Evolutionary conservation across 2,113 vertebrate species (phyloP).

Genomic region (Gallinago jamesoni): DNA sequence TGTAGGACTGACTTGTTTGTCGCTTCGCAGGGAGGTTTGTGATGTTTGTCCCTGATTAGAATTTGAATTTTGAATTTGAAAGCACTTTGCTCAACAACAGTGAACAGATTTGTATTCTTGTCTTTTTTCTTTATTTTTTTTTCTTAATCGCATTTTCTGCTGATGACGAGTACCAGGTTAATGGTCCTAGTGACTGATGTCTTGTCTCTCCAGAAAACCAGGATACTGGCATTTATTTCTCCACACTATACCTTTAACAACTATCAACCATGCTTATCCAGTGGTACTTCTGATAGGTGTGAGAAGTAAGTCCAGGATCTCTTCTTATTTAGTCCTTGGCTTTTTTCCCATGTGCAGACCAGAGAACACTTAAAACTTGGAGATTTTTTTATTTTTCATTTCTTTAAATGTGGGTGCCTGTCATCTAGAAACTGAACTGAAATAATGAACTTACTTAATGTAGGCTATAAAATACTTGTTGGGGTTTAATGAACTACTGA

Average conservation of each 20-base stretch:
- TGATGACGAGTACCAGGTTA: neutral
- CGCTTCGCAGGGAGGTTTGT: neutral
- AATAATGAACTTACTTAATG: neutral
- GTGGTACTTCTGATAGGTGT: neutral
- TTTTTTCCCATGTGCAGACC: neutral
- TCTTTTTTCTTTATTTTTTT: neutral
- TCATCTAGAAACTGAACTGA: neutral
- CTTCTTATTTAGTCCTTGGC: neutral
- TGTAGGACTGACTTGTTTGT: neutral
- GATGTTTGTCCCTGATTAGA: neutral
- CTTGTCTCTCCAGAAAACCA: neutral
- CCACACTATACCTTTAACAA: neutral
- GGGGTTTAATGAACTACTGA: neutral
- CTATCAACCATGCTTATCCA: neutral
- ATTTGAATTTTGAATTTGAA: constrained; percentile 34
- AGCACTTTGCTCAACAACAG: constrained; percentile 2
- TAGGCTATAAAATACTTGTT: neutral
- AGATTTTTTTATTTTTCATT: neutral
- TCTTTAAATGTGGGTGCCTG: neutral
- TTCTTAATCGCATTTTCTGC: neutral
- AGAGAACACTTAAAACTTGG: neutral
- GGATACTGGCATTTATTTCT: neutral
- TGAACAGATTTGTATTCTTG: neutral
- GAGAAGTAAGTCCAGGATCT: neutral
- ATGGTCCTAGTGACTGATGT: neutral